Evolutionary conservation across 2,113 vertebrate species (phyloP).

Genomic region (Percina caprodes): DNA sequence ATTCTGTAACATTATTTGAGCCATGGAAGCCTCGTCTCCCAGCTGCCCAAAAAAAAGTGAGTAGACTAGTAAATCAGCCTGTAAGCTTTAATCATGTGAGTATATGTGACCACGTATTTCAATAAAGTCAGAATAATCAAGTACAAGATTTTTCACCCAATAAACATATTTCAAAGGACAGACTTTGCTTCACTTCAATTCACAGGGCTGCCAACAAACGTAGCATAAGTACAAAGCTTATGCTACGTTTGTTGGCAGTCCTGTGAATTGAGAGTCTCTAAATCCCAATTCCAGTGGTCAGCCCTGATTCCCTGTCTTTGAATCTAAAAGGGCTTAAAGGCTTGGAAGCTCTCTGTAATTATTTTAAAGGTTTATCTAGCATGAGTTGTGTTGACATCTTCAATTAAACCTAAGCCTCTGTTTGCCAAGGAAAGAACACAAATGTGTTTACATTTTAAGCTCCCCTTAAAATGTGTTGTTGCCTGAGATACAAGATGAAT

Average conservation of each 20-base stretch:
- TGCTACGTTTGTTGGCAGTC: conserved; percentile 53
- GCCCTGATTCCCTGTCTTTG: conserved; percentile 48
- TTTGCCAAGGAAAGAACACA: conserved; percentile 38
- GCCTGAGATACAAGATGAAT: neutral
- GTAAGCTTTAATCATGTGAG: conserved; percentile 5
- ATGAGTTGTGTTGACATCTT: conserved; percentile 63
- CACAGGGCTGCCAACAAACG: no score
- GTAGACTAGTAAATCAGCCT: conserved; percentile 21
- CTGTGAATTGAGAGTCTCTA: conserved; percentile 62
- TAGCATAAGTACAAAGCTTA: conserved; percentile 9
- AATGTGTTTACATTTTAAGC: conserved; percentile 12
- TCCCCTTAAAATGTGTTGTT: neutral
- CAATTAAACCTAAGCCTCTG: conserved; percentile 46
- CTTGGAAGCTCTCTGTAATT: conserved; percentile 64
- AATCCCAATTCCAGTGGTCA: conserved; percentile 69
- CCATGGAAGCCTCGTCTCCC: conserved; percentile 53
- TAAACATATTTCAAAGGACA: conserved; percentile 28
- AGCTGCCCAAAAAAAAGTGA: conserved; percentile 48
- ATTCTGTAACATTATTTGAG: conserved; percentile 67
- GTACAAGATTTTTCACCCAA: neutral
- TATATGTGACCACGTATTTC: conserved; percentile 12
- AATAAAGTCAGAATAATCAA: conserved; percentile 16
- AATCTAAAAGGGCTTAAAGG: conserved; percentile 66
- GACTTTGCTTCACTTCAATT: neutral
- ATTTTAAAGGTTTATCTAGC: conserved; percentile 70